Percentiles rank a stretch among this genome's conserved stretches.
Conservation (phyloP, 2,888 invertebrate species). For the Drosophila lutescens region DNA sequence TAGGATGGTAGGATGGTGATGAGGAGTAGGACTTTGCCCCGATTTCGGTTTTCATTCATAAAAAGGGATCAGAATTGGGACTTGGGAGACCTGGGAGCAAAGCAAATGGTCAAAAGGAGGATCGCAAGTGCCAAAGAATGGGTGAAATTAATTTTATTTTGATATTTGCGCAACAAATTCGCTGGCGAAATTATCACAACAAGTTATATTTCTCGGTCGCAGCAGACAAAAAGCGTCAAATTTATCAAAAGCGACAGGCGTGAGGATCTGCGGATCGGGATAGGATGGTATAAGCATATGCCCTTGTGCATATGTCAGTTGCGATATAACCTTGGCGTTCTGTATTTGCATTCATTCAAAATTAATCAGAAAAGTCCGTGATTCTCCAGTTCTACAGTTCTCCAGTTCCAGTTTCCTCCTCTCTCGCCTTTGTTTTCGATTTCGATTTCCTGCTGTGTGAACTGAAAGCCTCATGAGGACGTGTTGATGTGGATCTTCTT, state of each 20-base stretch:
- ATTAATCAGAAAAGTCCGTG: constrained; percentile 79
- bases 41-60: constrained; percentile 57
- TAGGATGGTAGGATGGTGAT: constrained; percentile 3
- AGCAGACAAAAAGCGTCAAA: constrained; percentile 59
- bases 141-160: constrained; percentile 77
- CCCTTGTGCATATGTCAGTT: constrained; percentile 62
- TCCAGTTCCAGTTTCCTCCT: background rate
- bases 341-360: constrained; percentile 77
- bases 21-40: constrained; percentile 19
- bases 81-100: background rate
- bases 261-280: constrained; percentile 41
- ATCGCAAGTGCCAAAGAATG: constrained; percentile 40
- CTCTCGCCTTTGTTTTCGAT: constrained; percentile 65
- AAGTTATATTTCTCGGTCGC: constrained; percentile 69
- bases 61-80: constrained; percentile 46
- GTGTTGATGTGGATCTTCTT: constrained; percentile 17
- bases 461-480: constrained; percentile 13
- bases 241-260: constrained; percentile 75
- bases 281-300: no score
- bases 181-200: constrained; percentile 73
- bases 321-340: constrained; percentile 60
- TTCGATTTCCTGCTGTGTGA: constrained; percentile 82
- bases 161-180: constrained; percentile 75
- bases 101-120: constrained; percentile 3
- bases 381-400: no score